These are phyloP conservation scores for Xyliphius kryptos DNA, from an alignment of 2,113 vertebrate genomes.

Conservation along the genomic window DNA sequence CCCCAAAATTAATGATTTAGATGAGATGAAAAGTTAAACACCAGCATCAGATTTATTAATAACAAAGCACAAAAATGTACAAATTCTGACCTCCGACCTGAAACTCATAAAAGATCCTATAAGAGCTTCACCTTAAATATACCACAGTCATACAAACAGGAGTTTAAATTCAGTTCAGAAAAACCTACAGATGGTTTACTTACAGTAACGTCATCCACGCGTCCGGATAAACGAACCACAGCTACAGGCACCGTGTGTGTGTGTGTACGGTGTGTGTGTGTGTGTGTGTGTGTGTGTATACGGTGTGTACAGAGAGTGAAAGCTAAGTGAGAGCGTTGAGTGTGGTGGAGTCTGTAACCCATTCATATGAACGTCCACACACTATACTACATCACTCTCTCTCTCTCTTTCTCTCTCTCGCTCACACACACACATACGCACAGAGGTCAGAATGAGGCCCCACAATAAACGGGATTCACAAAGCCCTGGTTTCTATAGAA, in stretches of 20 bases:
- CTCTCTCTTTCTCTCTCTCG: no score
- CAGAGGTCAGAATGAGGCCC: slow-evolving; percentile 57
- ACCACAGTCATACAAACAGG: no score
- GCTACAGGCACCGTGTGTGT: slow-evolving; percentile 4
- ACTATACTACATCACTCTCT: neutral
- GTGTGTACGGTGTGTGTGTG: slow-evolving; percentile 4
- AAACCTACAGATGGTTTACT: no score
- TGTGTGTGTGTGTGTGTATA: slow-evolving; percentile 10
- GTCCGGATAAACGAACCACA: slow-evolving; percentile 2
- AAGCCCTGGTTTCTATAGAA: slow-evolving; percentile 90
- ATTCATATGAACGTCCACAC: slow-evolving; percentile 2
- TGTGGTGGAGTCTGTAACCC: slow-evolving; percentile 33
- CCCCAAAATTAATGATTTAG: no score
- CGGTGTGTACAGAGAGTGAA: slow-evolving; percentile 36
- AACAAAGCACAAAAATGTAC: no score
- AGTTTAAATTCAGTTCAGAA: no score
- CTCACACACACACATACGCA: slow-evolving; percentile 26
- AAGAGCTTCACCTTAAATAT: no score
- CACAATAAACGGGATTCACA: slow-evolving; percentile 77
- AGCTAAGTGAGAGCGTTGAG: slow-evolving; percentile 9
- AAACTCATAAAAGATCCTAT: no score
- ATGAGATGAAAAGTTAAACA: no score
- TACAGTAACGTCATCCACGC: no score
- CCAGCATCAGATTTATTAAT: no score
- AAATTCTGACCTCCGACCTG: no score